phyloP scores from a whole-genome alignment of 2,797 vertebrate genomes.

The Tapirus indicus region DNA sequence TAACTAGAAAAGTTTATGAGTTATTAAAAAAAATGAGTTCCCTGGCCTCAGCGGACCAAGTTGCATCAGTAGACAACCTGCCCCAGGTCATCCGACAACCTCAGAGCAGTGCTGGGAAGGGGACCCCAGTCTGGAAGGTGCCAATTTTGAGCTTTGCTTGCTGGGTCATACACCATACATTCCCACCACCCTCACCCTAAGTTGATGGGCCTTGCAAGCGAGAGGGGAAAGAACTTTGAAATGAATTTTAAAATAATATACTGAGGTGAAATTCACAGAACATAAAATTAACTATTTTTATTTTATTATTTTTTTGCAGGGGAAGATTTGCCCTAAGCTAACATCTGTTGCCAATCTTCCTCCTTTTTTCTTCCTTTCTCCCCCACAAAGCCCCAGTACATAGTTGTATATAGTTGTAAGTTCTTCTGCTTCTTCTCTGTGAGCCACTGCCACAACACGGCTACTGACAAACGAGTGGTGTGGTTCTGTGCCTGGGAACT shows the following conservation, averaged over 20 bases:
- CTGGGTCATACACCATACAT: accelerated
- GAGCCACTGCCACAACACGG: too few species aligned
- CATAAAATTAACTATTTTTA: accelerated
- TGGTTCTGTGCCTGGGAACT: too few species aligned
- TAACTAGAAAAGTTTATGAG: not conserved
- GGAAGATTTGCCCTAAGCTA: too few species aligned
- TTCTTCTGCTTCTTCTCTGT: too few species aligned
- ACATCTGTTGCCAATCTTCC: too few species aligned
- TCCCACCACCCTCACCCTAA: too few species aligned
- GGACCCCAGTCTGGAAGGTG: not conserved
- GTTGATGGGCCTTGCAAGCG: too few species aligned
- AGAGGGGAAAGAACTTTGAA: not conserved
- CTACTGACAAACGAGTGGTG: too few species aligned
- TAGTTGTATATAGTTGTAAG: too few species aligned
- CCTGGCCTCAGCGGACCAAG: not conserved
- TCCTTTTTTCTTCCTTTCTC: too few species aligned
- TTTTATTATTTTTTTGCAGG: too few species aligned
- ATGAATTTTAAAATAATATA: not conserved
- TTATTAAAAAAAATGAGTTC: not conserved
- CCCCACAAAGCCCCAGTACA: too few species aligned
- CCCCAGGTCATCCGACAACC: accelerated
- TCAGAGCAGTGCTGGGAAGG: not conserved
- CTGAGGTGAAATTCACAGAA: not conserved
- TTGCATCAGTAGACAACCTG: accelerated
- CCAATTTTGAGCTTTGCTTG: not conserved